Conservation (phyloP, 2,113 vertebrate genomes). For the Nycticorax nycticorax region DNA sequence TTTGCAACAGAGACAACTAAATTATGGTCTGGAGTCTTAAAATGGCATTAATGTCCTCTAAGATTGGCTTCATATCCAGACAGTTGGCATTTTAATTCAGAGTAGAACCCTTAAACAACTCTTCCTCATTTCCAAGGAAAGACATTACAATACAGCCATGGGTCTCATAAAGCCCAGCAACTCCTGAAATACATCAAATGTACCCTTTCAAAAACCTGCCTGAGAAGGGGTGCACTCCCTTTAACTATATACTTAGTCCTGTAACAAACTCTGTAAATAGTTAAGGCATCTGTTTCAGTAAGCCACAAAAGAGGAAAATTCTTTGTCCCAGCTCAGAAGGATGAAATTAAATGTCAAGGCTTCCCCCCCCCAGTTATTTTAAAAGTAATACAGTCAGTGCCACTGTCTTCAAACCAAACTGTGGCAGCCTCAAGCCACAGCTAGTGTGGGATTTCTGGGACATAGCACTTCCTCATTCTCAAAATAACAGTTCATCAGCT, state of each 20-base stretch:
- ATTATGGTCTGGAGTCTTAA: not conserved
- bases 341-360: not conserved
- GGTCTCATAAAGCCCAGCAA: not conserved
- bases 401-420: not conserved
- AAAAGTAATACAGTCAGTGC: not conserved
- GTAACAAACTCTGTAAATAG: not conserved
- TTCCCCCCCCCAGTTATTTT: not conserved
- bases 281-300: not conserved
- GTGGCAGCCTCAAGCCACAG: accelerated
- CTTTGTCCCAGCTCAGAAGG: not conserved
- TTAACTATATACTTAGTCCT: not conserved
- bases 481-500: not conserved
- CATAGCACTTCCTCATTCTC: not conserved
- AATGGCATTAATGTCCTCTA: not conserved
- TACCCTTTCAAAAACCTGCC: not conserved
- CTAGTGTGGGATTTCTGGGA: not conserved
- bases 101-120: not conserved
- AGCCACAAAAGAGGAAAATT: not conserved
- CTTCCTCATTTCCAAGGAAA: not conserved
- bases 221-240: not conserved
- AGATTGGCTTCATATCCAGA: not conserved
- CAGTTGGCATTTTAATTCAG: conserved; percentile 25
- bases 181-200: not conserved
- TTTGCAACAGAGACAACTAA: not conserved
- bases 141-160: not conserved